phyloP scores from a whole-genome alignment of 2,888 invertebrate species.

The Seira ritae region DNA sequence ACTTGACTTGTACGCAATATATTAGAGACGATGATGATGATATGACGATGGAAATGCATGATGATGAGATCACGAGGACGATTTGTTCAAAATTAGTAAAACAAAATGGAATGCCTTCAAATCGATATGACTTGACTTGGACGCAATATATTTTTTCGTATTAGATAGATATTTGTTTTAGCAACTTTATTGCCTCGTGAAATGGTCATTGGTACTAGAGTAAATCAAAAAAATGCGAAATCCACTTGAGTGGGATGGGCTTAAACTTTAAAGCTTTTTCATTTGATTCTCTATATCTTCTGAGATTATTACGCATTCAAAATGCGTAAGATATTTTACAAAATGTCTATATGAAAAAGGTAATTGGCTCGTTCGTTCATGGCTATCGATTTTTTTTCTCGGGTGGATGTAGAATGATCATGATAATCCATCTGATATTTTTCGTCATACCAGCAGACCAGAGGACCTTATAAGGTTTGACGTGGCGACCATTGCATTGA shows the following conservation, averaged over 20 bases:
- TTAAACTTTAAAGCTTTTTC: constrained; percentile 25
- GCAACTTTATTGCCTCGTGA: not conserved
- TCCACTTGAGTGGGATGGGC: constrained; percentile 48
- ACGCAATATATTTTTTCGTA: not conserved
- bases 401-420: no score
- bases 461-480: constrained; percentile 2
- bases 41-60: not conserved
- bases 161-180: not conserved
- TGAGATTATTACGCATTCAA: constrained; percentile 40
- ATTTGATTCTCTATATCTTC: constrained; percentile 37
- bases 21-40: no score
- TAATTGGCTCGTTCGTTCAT: not conserved
- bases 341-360: not conserved
- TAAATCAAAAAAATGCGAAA: constrained; percentile 44
- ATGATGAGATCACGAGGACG: not conserved
- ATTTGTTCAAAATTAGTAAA: constrained; percentile 1
- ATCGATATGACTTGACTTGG: no score
- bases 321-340: constrained; percentile 9
- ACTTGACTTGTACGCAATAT: no score
- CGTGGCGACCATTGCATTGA: not conserved
- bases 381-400: not conserved
- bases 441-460: not conserved
- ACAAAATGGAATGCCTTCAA: not conserved
- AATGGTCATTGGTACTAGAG: not conserved
- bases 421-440: not conserved